Base-by-base conservation (phyloP, 2,113 vertebrate species). In the Puffinus mauretanicus region DNA sequence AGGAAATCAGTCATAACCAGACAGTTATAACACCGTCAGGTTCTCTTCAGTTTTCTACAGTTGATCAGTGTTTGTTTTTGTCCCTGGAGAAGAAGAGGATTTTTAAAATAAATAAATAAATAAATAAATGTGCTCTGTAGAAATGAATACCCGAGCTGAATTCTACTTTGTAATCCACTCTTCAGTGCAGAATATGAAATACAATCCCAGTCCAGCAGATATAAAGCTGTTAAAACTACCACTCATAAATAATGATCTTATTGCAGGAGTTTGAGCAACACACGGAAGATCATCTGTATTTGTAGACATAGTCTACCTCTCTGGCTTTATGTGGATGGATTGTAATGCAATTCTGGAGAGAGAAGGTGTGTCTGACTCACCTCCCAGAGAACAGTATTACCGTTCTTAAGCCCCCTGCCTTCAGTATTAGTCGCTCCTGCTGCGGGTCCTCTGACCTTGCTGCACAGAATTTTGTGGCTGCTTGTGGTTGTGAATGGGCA, bases 381-480 rank as follows among this genome's bases (percentile, higher is more conserved):
- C 27, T 46, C 40, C 40, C 38, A 38, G 40, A 60, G 46, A 42
- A 22, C 36, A 46, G 10, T 30, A 54, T n/a, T 38, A 21, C 16
- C 16, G 10, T 46, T 52, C 26, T 65, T 65, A 32, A 77, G 22
- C 6, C 11, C 11, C 20, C 5, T 83, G 69, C 20, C 30, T 62
- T 54, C 36, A n/a, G 2, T 18, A 1, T 6, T 46, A 14, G 8
- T 52, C 2, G 1, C 4, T 47, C 3, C 2, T 84, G 32, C 26
- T 3, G 1, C 2, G 14, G 5, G 29, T 75, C 22, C 24, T 42
- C 24, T 69, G 57, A 61, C 44, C 52, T 61, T 34, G 11, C 18
- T 61, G 40, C 21, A 14, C 11, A 26, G 55, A 34, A 25, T 58
- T 92, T 76, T 75, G 42, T 79, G 12, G 12, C 38, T 70, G 22